Evolutionary conservation across 2,113 vertebrate genomes (phyloP).

Genomic region (Eubucco bourcierii): DNA sequence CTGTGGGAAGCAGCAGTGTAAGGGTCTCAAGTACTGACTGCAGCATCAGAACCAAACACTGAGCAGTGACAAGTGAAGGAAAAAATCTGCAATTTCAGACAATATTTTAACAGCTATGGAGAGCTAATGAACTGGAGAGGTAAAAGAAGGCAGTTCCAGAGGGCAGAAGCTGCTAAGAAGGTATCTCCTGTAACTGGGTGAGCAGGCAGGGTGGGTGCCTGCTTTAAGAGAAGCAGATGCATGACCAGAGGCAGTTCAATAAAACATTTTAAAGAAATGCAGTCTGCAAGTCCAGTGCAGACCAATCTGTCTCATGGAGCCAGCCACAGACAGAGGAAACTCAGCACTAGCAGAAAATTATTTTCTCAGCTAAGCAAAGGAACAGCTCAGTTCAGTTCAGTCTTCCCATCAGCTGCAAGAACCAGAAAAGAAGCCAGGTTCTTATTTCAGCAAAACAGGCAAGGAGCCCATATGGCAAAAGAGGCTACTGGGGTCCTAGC

Average conservation of each 20-base stretch:
- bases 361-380: not conserved
- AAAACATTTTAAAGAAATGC: conserved; percentile 15
- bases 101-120: not conserved
- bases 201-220: not conserved
- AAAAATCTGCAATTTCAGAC: not conserved
- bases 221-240: not conserved
- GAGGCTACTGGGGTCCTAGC: not conserved
- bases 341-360: not conserved
- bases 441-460: not conserved
- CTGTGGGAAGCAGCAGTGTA: not conserved
- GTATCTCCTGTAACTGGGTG: not conserved
- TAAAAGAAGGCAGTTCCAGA: not conserved
- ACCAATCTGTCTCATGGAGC: not conserved
- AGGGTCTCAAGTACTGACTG: not conserved
- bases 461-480: not conserved
- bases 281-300: not conserved
- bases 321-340: not conserved
- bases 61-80: not conserved
- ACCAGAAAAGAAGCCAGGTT: not conserved
- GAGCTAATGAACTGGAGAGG: not conserved
- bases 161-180: not conserved
- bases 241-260: not conserved
- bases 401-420: not conserved
- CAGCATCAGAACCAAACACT: not conserved
- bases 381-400: not conserved